phyloP scores from a whole-genome alignment of 2,888 invertebrate genomes.

The Oxytorus armatus region DNA sequence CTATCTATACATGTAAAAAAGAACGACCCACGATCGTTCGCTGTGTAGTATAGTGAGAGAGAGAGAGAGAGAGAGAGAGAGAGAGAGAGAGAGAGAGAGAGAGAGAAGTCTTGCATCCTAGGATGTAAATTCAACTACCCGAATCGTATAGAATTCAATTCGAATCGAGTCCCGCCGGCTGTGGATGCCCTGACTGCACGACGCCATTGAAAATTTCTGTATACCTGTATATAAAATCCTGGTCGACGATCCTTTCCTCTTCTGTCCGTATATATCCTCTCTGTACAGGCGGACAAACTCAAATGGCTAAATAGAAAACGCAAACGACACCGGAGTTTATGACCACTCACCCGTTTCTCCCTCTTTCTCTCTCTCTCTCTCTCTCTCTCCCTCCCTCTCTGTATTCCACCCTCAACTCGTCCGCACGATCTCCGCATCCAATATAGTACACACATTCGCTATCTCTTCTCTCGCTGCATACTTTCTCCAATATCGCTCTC shows the following conservation, averaged over 20 bases:
- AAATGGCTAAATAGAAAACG: slow-evolving; percentile 83
- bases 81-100: slow-evolving; percentile 35
- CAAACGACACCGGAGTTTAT: slow-evolving; percentile 82
- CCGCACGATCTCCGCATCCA: slow-evolving; percentile 42
- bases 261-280: slow-evolving; percentile 24
- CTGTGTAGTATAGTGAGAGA: slow-evolving; percentile 38
- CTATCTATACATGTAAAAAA: slow-evolving; percentile 29
- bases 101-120: slow-evolving; percentile 58
- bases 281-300: slow-evolving; percentile 73
- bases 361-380: slow-evolving; percentile 65
- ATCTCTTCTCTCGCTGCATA: background rate
- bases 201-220: slow-evolving; percentile 64
- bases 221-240: slow-evolving; percentile 30
- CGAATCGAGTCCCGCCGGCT: slow-evolving; percentile 73
- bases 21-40: slow-evolving; percentile 34
- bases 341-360: slow-evolving; percentile 76
- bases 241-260: slow-evolving; percentile 20
- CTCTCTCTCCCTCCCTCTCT: slow-evolving; percentile 65
- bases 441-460: background rate
- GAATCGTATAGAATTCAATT: slow-evolving; percentile 78
- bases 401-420: slow-evolving; percentile 67
- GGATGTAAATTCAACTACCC: slow-evolving; percentile 76
- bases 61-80: slow-evolving; percentile 33
- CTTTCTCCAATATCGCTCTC: slow-evolving; percentile 20
- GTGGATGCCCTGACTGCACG: slow-evolving; percentile 68